Percentiles rank a stretch among this genome's conserved stretches.
These are phyloP conservation scores for Andrena praecox DNA, from an alignment of 2,888 invertebrate species.

Conservation along the genomic window DNA sequence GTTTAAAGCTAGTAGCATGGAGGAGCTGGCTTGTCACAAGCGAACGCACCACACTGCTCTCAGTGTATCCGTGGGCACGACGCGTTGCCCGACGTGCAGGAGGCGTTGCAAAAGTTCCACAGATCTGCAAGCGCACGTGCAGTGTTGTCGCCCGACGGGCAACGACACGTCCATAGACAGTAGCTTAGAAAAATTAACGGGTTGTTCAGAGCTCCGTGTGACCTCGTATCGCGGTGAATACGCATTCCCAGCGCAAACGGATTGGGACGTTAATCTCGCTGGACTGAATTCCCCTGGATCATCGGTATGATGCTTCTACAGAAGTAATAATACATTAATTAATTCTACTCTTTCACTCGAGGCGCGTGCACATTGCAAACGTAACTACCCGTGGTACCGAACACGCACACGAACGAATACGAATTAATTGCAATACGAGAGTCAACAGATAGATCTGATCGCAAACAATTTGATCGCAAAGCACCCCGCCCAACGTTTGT, in stretches of 20 bases:
- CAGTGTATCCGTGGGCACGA: conserved; percentile 87
- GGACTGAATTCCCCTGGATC: conserved; percentile 80
- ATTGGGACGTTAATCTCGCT: conserved; percentile 79
- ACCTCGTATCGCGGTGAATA: conserved; percentile 79
- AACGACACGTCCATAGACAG: conserved; percentile 72
- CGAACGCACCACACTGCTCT: conserved; percentile 82
- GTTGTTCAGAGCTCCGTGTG: conserved; percentile 73
- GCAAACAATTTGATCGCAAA: conserved; percentile 27
- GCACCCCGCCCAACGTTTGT: conserved; percentile 23
- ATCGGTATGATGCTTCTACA: conserved; percentile 77
- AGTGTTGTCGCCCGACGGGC: conserved; percentile 86
- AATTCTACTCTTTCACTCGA: conserved; percentile 22
- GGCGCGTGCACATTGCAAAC: conserved; percentile 49
- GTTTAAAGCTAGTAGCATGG: conserved; percentile 80
- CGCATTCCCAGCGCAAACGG: conserved; percentile 80
- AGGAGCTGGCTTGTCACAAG: conserved; percentile 81
- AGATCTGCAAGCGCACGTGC: conserved; percentile 91
- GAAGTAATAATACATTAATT: conserved; percentile 44
- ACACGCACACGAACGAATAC: conserved; percentile 48
- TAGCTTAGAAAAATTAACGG: conserved; percentile 76
- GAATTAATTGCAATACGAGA: conserved; percentile 60
- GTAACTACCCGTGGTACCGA: conserved; percentile 15
- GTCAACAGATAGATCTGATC: conserved; percentile 60
- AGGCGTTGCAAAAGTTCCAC: conserved; percentile 94
- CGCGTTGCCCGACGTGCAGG: conserved; percentile 94